Conservation (phyloP, 92 coral and sea anemone species). For the Scolanthus callimorphus region DNA sequence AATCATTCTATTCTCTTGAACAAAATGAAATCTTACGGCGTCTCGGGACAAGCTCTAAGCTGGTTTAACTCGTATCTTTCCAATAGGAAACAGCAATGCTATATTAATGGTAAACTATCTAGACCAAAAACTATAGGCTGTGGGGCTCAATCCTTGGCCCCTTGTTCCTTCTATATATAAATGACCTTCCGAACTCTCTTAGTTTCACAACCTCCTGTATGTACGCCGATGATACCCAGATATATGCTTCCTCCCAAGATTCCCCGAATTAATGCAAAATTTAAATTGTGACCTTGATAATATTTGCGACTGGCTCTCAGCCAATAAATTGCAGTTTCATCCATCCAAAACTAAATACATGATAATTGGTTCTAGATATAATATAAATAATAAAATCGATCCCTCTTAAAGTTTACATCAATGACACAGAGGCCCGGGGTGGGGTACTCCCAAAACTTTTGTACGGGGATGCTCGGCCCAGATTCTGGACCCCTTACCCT, state of each 20-base stretch:
- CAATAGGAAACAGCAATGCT: background rate
- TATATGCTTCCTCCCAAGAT: background rate
- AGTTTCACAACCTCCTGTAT: constrained; percentile 20
- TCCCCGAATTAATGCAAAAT: too few species aligned
- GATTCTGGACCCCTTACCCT: too few species aligned
- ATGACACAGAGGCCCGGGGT: too few species aligned
- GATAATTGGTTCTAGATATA: too few species aligned
- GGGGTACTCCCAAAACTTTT: too few species aligned
- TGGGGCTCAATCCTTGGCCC: constrained; percentile 60
- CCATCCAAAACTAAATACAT: too few species aligned
- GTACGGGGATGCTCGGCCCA: too few species aligned
- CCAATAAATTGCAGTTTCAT: too few species aligned
- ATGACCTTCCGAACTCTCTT: constrained; percentile 52
- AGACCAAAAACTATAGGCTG: background rate
- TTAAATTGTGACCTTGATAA: too few species aligned
- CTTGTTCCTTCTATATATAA: constrained; percentile 33
- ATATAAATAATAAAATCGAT: too few species aligned
- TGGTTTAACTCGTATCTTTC: background rate
- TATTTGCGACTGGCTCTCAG: too few species aligned
- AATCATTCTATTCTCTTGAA: background rate
- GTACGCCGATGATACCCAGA: constrained; percentile 43
- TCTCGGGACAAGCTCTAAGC: background rate
- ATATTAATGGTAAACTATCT: background rate
- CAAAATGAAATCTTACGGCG: background rate
- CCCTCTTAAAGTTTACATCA: too few species aligned